Percentiles rank a stretch among this genome's conserved stretches.
Evolutionary conservation across 2,888 invertebrate genomes (phyloP).

Genomic region (Orthosia cruda): DNA sequence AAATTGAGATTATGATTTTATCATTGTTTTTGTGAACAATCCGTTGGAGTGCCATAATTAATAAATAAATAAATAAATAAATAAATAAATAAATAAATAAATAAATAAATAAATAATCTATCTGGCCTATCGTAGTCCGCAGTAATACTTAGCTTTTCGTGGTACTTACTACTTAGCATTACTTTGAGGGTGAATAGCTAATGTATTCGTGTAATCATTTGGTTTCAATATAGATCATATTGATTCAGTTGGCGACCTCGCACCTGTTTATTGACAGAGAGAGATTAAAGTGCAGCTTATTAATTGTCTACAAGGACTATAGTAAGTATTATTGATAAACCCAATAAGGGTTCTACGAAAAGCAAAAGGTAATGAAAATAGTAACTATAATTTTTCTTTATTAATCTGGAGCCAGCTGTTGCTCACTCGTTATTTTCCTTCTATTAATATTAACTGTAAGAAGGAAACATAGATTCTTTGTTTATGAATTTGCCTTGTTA

Average conservation of each 20-base stretch:
- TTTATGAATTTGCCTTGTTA: background rate
- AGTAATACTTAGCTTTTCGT: background rate
- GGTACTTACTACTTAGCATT: background rate
- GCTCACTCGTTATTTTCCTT: background rate
- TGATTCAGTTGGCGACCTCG: conserved; percentile 42
- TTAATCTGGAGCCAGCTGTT: conserved; percentile 22
- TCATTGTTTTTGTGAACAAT: no score
- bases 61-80: no score
- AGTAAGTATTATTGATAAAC: conserved; percentile 22
- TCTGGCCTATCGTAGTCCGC: background rate
- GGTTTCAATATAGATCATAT: conserved; percentile 27
- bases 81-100: no score
- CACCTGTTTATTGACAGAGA: conserved; percentile 36
- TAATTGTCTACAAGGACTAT: conserved; percentile 1
- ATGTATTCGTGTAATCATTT: conserved; percentile 7
- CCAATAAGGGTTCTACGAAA: conserved; percentile 19
- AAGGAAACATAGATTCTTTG: background rate
- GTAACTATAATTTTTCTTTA: conserved; percentile 15
- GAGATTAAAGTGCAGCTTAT: conserved; percentile 29
- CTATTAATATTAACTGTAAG: conserved; percentile 15
- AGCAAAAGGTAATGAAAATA: conserved; percentile 7
- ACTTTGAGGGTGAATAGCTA: conserved; percentile 12
- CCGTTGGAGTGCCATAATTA: no score
- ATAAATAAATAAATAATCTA: background rate
- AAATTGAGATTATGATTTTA: no score